These are phyloP conservation scores for Lithophane semibrunnea DNA, from an alignment of 2,888 invertebrate species.

Conservation along the genomic window DNA sequence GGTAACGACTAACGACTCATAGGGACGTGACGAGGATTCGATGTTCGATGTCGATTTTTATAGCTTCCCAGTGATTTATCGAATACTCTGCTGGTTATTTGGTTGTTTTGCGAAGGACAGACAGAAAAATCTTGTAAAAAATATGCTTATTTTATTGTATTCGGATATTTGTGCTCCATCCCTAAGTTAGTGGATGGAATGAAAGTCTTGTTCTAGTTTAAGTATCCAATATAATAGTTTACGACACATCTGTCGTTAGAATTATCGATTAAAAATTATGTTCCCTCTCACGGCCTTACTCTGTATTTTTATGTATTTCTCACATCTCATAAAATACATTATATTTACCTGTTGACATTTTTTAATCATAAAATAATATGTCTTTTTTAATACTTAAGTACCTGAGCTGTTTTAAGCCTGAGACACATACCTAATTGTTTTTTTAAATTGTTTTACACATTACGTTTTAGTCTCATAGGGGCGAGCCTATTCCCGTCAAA, in stretches of 20 bases:
- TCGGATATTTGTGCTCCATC: too few species aligned
- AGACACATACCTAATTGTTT: neutral
- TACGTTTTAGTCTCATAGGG: too few species aligned
- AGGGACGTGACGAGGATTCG: constrained; percentile 1
- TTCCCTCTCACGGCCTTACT: neutral
- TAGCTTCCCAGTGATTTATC: neutral
- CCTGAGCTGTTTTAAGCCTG: neutral
- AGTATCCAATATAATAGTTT: neutral
- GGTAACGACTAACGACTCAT: constrained; percentile 30
- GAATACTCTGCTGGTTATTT: neutral
- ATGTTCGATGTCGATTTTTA: constrained; percentile 1
- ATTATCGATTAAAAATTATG: neutral
- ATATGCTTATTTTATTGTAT: too few species aligned
- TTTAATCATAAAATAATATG: neutral
- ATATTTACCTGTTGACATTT: neutral
- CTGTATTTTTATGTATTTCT: neutral
- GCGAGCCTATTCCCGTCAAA: too few species aligned
- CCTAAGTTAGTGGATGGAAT: too few species aligned
- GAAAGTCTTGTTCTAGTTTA: too few species aligned
- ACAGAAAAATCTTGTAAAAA: too few species aligned
- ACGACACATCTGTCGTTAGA: neutral
- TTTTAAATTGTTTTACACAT: too few species aligned
- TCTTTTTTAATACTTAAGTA: neutral
- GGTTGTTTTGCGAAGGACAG: neutral
- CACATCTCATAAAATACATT: neutral